These are phyloP conservation scores for Eueremaeus valkanovi DNA, from an alignment of 2,888 invertebrate species.

Conservation along the genomic window DNA sequence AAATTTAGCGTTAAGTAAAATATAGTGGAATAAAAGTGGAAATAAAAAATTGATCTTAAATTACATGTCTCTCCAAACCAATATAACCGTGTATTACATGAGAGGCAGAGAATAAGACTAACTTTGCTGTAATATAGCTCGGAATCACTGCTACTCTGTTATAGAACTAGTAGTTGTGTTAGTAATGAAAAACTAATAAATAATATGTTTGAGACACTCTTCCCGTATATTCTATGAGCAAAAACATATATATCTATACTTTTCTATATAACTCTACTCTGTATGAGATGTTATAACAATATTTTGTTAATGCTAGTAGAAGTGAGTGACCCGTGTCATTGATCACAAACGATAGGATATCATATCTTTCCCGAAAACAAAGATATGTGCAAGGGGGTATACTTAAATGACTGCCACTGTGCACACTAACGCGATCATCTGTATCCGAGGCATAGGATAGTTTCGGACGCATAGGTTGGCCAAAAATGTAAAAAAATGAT, in stretches of 20 bases:
- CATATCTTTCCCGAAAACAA: not conserved
- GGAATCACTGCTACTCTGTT: no score
- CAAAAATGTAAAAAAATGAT: no score
- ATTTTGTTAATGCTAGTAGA: not conserved
- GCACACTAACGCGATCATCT: no score
- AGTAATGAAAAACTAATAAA: conserved; percentile 5
- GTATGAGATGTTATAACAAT: not conserved
- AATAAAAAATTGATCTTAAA: conserved; percentile 5
- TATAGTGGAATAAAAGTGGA: not conserved
- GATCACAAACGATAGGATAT: conserved; percentile 1
- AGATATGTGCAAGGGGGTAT: no score
- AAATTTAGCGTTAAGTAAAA: not conserved
- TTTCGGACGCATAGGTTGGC: no score
- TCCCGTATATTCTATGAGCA: not conserved
- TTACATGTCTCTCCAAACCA: conserved; percentile 3
- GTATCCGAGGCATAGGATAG: no score
- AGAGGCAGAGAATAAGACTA: not conserved
- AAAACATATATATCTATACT: not conserved
- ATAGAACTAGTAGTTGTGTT: not conserved
- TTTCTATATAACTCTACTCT: not conserved
- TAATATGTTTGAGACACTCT: not conserved
- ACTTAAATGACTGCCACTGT: no score
- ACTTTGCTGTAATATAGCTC: no score
- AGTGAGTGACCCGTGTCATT: conserved; percentile 12
- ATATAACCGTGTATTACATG: not conserved